Evolutionary conservation across 2,888 invertebrate genomes (phyloP), one percentile per base, ranked within the genome.

Genomic region (Conchocele bisecta): DNA sequence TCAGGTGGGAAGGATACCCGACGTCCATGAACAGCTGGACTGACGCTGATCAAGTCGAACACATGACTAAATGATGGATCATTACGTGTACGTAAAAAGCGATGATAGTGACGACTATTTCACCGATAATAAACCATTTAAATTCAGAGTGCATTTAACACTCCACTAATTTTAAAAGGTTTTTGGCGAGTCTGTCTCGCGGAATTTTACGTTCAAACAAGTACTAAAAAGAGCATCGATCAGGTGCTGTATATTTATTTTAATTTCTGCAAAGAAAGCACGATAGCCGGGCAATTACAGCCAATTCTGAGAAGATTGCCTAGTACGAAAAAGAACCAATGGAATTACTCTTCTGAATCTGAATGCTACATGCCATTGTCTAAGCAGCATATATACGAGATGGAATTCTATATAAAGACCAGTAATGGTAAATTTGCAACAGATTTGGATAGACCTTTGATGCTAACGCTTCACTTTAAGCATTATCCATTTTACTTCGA

Each of bases 81-180:
- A n/a, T n/a, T 61, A 61, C 37, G 26, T 51, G 20, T 61, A 51
- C 53, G 53, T 61, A 26, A 37, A 53, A 61, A 61, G 61, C 53
- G 51, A 61, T 35, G 53, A 60, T 11, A 59, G 59, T 28, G 37
- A 59, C 37, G 28, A 22, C 7, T 46, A 33, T 15, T 59, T 59
- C 20, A 26, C 22, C 5, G 59, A 59, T 20, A 59, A 59, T 59
- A 33, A 22, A 13, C 24, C 59, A 24, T 24, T 39, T 28, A 48
- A 28, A n/a, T 60, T 60, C 28, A 48, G 50, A 35, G 37, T 60
- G 26, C 60, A 60, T 11, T 17, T 60, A 28, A 60, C 29, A 20
- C 48, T 59, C 37, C 59, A 46, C 7, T 24, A 48, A 11, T 31
- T 24, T 46, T 59, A 29, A 33, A 7, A 7, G 59, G 59, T 6